Conservation (phyloP, 2,888 invertebrate species). For the Euzetes globulus region DNA sequence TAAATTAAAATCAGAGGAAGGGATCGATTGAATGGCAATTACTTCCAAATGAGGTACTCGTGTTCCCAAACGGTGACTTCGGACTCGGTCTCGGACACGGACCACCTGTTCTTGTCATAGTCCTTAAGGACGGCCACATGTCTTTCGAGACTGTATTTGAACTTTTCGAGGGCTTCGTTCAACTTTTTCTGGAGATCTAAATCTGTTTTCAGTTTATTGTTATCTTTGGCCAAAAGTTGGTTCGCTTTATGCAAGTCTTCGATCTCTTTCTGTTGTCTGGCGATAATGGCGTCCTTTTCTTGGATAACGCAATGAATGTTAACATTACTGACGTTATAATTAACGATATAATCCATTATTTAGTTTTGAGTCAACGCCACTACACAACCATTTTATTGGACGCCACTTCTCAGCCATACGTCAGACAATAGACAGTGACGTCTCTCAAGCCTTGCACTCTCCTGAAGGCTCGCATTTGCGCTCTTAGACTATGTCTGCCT, state of each 20-base stretch:
- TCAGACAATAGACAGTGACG: not conserved
- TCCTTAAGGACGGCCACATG: not conserved
- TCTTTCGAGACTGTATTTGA: constrained; percentile 15
- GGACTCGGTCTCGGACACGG: not conserved
- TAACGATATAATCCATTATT: constrained; percentile 24
- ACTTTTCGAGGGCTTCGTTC: constrained; percentile 25
- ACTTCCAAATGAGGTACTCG: constrained; percentile 13
- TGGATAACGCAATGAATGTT: constrained; percentile 22
- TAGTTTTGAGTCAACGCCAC: constrained; percentile 1
- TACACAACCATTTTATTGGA: not conserved
- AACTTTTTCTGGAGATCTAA: constrained; percentile 17
- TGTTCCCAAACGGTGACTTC: constrained; percentile 20
- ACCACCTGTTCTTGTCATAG: constrained; percentile 13
- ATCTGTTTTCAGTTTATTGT: constrained; percentile 2
- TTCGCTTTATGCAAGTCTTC: constrained; percentile 23
- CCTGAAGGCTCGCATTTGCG: not conserved
- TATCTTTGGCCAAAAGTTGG: constrained; percentile 20
- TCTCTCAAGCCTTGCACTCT: not conserved
- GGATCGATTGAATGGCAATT: too few species aligned
- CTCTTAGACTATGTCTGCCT: not conserved
- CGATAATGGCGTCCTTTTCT: constrained; percentile 23
- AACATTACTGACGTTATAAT: constrained; percentile 12
- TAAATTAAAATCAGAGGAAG: too few species aligned
- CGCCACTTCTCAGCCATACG: not conserved
- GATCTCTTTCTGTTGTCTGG: constrained; percentile 12